Conservation (phyloP, 2,888 invertebrate genomes). For the Andrena fulva region DNA sequence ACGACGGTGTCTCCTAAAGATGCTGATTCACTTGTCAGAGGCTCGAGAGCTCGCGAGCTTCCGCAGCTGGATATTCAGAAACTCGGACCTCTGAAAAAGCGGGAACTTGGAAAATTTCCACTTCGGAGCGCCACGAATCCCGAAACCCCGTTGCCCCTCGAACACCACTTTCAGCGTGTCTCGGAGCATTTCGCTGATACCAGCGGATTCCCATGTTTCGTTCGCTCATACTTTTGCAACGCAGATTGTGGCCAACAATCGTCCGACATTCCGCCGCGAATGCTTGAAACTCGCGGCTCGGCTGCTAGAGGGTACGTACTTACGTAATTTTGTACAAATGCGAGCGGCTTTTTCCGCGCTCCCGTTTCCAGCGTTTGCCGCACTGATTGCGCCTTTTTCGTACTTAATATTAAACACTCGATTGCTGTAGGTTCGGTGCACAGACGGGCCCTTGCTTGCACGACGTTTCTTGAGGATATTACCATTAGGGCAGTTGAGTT, state of each 20-base stretch:
- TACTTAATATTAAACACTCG: conserved; percentile 37
- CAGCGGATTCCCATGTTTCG: background rate
- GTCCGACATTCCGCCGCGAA: conserved; percentile 51
- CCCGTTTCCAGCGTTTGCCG: conserved; percentile 10
- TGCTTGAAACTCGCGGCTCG: conserved; percentile 20
- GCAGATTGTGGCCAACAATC: conserved; percentile 17
- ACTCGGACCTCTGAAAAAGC: too few relatives aligned
- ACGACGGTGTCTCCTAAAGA: background rate
- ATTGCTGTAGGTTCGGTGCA: conserved; percentile 55
- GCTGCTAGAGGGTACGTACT: conserved; percentile 17
- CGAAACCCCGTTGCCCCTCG: background rate
- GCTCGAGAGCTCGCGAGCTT: too few relatives aligned
- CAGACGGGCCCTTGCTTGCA: conserved; percentile 17
- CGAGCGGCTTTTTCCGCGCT: conserved; percentile 19
- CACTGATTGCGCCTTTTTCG: conserved; percentile 38
- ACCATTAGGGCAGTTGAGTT: conserved; percentile 11
- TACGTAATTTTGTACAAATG: conserved; percentile 41
- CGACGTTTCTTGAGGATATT: conserved; percentile 29
- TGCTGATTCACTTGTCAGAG: too few relatives aligned
- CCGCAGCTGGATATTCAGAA: too few relatives aligned
- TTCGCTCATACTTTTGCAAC: background rate
- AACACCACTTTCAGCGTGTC: background rate
- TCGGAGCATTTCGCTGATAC: background rate
- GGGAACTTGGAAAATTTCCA: too few relatives aligned
- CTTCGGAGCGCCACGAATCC: background rate